Conservation (phyloP, 2,113 vertebrate species). For the Thymallus thymallus region DNA sequence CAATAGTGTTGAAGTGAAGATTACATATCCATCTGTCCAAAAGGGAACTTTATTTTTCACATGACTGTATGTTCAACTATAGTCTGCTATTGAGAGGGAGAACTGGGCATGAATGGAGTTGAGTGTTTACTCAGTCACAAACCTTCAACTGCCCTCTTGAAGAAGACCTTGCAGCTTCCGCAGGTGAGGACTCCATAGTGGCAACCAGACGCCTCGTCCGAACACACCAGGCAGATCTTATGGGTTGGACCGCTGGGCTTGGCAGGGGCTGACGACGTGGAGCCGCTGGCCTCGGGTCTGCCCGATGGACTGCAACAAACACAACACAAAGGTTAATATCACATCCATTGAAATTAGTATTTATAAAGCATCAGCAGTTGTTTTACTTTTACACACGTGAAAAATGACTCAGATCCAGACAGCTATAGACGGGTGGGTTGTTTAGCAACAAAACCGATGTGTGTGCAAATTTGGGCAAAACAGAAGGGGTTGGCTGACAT, state of each 20-base stretch:
- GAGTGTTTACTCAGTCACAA: conserved; percentile 46
- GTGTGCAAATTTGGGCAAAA: no score
- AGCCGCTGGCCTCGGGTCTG: conserved; percentile 68
- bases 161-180: conserved; percentile 99
- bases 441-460: no score
- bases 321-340: neutral
- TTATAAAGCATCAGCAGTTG: no score
- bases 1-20: no score
- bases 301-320: conserved; percentile 45
- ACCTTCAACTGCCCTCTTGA: conserved; percentile 99
- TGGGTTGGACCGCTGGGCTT: conserved; percentile 80
- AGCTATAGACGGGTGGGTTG: no score
- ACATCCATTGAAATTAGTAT: neutral
- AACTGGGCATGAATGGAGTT: neutral
- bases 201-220: conserved; percentile 95
- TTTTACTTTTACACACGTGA: no score
- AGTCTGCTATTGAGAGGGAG: neutral
- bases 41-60: no score
- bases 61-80: no score
- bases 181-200: conserved; percentile 97
- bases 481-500: no score
- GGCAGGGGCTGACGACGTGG: conserved; percentile 72
- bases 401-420: no score
- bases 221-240: conserved; percentile 96
- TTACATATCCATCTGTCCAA: no score